Base-by-base conservation (phyloP, 2,113 vertebrate species). In the Macaca nemestrina region DNA sequence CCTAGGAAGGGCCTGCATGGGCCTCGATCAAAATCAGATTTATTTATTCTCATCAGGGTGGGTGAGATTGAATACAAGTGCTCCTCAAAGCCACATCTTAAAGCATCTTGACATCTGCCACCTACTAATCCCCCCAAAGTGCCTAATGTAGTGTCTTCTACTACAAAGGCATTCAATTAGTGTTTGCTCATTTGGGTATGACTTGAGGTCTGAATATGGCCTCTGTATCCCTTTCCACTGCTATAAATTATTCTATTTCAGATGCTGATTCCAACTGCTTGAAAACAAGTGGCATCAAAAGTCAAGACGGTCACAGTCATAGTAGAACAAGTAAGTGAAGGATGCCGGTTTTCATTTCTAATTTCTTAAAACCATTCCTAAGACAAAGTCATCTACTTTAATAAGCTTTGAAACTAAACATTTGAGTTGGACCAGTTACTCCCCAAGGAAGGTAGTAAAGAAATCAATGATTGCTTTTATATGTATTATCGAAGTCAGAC, bases 321-420 rank as follows among this genome's bases (percentile, higher is more conserved):
- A 95, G 97, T n/a, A 97, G 97, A 97, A 96, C 97, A 84, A 98
- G 98, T 98, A 98, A 97, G 98, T 93, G 11, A 5, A 16, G 32
- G 38, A 38, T 59, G 1, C 23, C 18, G 2, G 43, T 67, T 79
- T 22, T 40, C 43, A 0, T 10, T n/a, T 38, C 85, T 52, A 9
- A 75, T 67, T 27, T 32, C 72, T 13, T 50, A 6, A 78, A 59
- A 61, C 61, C 55, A 23, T 38, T 38, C 80, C 32, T 2, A 22
- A 67, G 67, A 38, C 81, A 35, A 52, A 35, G 0, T 20, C 0
- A 16, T 12, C 67, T 35, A 7, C 52, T n/a, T 32, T 50, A n/a
- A 18, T 55, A 6, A 83, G 18, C n/a, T 94, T 40, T 35, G 67
- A 78, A 59, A 76, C 9, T 32, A 30, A 45, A 30, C 6, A 2